Conservation (phyloP, 2,888 invertebrate species). For the Macaria liturata region DNA sequence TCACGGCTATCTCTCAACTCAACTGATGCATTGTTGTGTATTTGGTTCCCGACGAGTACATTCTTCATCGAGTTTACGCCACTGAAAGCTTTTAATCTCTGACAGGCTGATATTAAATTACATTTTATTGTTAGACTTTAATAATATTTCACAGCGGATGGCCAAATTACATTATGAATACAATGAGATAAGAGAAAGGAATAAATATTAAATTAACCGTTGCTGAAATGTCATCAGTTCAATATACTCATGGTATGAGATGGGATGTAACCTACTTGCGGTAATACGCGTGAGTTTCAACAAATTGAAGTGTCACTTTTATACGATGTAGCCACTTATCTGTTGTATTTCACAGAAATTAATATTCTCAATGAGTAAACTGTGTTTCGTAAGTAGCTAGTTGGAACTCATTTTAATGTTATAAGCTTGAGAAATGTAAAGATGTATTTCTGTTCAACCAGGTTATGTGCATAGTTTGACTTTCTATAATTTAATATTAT, state of each 20-base stretch:
- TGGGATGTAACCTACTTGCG: slow-evolving; percentile 59
- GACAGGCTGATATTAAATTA: slow-evolving; percentile 49
- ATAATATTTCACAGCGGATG: slow-evolving; percentile 49
- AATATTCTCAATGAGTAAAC: slow-evolving; percentile 39
- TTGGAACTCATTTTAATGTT: too few species aligned
- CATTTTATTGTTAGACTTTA: slow-evolving; percentile 45
- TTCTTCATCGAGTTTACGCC: slow-evolving; percentile 30
- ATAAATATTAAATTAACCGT: slow-evolving; percentile 64
- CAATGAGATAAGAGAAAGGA: slow-evolving; percentile 43
- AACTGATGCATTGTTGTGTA: slow-evolving; percentile 47
- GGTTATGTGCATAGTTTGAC: too few species aligned
- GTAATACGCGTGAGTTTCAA: slow-evolving; percentile 42
- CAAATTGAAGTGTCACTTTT: slow-evolving; percentile 69
- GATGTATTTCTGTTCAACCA: too few species aligned
- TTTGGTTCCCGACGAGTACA: slow-evolving; percentile 41
- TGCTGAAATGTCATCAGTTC: slow-evolving; percentile 67
- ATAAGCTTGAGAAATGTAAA: too few species aligned
- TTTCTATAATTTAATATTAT: slow-evolving; percentile 3
- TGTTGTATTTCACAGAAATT: slow-evolving; percentile 50
- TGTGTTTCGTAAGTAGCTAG: too few species aligned
- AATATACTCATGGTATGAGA: slow-evolving; percentile 53
- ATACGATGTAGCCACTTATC: slow-evolving; percentile 54
- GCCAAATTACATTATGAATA: slow-evolving; percentile 38
- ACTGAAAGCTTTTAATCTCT: slow-evolving; percentile 47
- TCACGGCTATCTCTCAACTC: slow-evolving; percentile 61